Conservation (phyloP, 2,888 invertebrate species). For the Adelphocoris suturalis region DNA sequence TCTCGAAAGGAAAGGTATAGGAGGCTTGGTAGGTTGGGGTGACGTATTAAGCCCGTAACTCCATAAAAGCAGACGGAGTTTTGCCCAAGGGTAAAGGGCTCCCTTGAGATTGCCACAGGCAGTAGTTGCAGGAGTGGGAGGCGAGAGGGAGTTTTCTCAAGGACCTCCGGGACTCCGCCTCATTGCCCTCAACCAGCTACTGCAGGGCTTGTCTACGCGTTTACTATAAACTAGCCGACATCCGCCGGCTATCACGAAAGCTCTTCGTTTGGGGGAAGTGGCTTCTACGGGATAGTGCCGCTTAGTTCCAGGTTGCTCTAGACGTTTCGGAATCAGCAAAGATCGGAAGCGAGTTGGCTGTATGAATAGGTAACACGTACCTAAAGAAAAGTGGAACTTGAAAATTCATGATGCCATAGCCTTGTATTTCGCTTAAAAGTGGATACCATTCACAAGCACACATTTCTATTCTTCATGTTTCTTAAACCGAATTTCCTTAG, state of each 20-base stretch:
- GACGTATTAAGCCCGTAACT: slow-evolving; percentile 48
- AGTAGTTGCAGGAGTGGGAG: slow-evolving; percentile 15
- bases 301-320: no score
- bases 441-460: no score
- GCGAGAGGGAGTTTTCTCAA: slow-evolving; percentile 6
- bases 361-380: no score
- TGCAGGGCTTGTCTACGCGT: slow-evolving; percentile 26
- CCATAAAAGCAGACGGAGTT: slow-evolving; percentile 48
- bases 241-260: neutral
- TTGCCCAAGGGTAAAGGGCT: slow-evolving; percentile 42
- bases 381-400: no score
- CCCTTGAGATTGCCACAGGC: slow-evolving; percentile 25
- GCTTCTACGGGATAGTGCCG: no score
- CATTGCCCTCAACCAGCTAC: neutral
- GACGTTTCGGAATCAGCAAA: no score
- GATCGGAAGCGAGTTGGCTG: no score
- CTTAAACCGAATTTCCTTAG: no score
- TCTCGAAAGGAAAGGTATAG: neutral
- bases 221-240: slow-evolving; percentile 34
- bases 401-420: no score
- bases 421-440: no score
- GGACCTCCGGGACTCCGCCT: slow-evolving; percentile 16
- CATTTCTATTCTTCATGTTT: no score
- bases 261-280: neutral
- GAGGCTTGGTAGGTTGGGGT: neutral